Base-by-base conservation (phyloP, 2,888 invertebrate species). In the Vesta saturnalis region DNA sequence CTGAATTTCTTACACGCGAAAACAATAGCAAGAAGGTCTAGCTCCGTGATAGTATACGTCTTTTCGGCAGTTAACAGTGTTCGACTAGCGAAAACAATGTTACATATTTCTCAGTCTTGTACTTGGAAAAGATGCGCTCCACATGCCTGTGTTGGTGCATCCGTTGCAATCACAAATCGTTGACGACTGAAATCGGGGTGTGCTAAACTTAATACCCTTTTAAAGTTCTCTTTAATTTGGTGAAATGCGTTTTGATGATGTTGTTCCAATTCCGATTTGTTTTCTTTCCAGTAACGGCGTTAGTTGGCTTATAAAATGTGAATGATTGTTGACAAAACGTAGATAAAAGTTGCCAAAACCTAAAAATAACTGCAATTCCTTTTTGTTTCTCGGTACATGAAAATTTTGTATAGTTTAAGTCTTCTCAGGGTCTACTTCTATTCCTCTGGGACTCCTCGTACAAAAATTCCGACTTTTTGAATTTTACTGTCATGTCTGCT, bases 401-500 rank as follows among this genome's bases (percentile, higher is more conserved):
- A 73, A 77, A 4, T 74, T 30, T 8, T 70, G 60, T 3, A 77
- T 67, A n/a, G 67, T 60, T n/a, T 61, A 21, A 3, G 72, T 22
- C 52, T 75, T 75, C 5, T 72, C 65, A 1, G 73, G 70, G 14
- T 78, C 75, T 0, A 74, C 70, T 2, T 12, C 15, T 0, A 77
- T 71, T 1, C 77, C 77, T 4, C 67, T 46, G 0, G 54, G 2
- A 0, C 54, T 54, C 3, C 2, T 22, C 12, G 21, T 12, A 21
- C 77, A 72, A 64, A 65, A 78, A 76, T 12, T 66, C 23, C 6
- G 69, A 76, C 65, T 77, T 78, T 1, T 64, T 60, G 1, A 72
- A 47, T 3, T 71, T 73, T 0, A 77, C 18, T 6, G 74, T 76
- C 43, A 77, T 63, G 1, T 69, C 70, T 5, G 73, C 63, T 10